These are phyloP conservation scores for Macropis europaea DNA, from an alignment of 2,888 invertebrate genomes.

Conservation along the genomic window DNA sequence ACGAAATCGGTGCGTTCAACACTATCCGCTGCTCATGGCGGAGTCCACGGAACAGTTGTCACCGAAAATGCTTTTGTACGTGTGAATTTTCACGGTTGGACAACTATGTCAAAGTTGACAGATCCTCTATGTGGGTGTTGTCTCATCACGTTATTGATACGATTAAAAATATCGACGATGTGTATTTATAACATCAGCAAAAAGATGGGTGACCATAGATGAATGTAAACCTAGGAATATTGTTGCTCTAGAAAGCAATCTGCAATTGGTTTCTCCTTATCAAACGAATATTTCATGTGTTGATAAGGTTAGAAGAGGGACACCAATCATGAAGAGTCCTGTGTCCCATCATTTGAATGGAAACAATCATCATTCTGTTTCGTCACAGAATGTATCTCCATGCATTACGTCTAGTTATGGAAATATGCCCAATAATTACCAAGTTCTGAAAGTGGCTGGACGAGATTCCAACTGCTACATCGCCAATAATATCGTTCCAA, in stretches of 20 bases:
- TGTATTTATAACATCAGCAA: conserved; percentile 2
- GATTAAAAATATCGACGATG: conserved; percentile 13
- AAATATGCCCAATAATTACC: conserved; percentile 58
- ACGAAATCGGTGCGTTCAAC: background rate
- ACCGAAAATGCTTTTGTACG: background rate
- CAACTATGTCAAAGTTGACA: conserved; percentile 20
- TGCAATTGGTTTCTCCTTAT: conserved; percentile 21
- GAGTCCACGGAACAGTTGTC: background rate
- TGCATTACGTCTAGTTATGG: conserved; percentile 52
- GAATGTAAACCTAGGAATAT: conserved; percentile 14
- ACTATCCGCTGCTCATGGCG: background rate
- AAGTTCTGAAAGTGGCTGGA: conserved; percentile 61
- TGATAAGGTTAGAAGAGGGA: conserved; percentile 52
- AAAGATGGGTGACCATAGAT: conserved; percentile 49
- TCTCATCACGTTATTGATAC: conserved; percentile 16
- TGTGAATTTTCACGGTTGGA: conserved; percentile 9
- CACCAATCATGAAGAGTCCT: conserved; percentile 63
- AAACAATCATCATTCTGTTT: conserved; percentile 39
- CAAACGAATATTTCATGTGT: conserved; percentile 21
- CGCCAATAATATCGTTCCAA: conserved; percentile 61
- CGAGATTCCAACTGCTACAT: conserved; percentile 62
- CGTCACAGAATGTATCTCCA: conserved; percentile 46
- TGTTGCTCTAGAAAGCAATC: conserved; percentile 19
- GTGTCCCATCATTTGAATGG: conserved; percentile 60
- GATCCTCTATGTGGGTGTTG: conserved; percentile 41